These are phyloP conservation scores for Lamproptera curius DNA, from an alignment of 2,888 invertebrate genomes.

Conservation along the genomic window DNA sequence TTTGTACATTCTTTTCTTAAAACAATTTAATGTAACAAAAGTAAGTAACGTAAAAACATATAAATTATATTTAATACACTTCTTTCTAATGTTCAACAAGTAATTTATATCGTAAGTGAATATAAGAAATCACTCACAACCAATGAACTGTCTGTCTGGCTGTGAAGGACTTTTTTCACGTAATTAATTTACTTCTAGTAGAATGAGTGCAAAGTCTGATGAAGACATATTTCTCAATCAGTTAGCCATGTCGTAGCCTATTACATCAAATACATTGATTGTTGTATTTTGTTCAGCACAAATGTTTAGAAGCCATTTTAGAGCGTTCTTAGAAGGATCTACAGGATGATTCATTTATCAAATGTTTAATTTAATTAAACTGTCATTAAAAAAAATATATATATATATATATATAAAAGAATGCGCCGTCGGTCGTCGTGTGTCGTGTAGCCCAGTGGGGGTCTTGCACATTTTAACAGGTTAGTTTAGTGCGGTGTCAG, in stretches of 20 bases:
- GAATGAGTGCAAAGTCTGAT: conserved; percentile 7
- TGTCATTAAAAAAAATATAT: conserved; percentile 33
- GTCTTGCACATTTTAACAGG: conserved; percentile 25
- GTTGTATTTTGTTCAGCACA: too few relatives aligned
- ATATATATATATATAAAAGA: conserved; percentile 9
- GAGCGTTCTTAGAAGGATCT: conserved; percentile 48
- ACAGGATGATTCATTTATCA: conserved; percentile 34
- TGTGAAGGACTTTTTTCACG: too few relatives aligned
- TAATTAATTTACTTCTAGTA: conserved; percentile 6
- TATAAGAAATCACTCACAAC: too few relatives aligned
- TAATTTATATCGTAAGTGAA: too few relatives aligned
- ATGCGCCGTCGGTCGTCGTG: conserved; percentile 23
- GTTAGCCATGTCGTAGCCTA: conserved; percentile 18
- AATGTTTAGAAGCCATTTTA: too few relatives aligned
- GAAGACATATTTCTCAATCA: conserved; percentile 7
- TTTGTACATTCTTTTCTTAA: too few relatives aligned
- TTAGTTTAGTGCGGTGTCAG: conserved; percentile 32
- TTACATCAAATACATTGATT: too few relatives aligned
- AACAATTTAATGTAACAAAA: too few relatives aligned
- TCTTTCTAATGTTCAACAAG: too few relatives aligned
- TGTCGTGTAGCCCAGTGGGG: conserved; percentile 29
- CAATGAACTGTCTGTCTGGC: too few relatives aligned
- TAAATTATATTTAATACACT: too few relatives aligned
- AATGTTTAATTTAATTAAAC: conserved; percentile 33
- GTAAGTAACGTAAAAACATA: too few relatives aligned